Evolutionary conservation across 2,888 invertebrate species (phyloP).

Genomic region (Drosophila buzzatii): DNA sequence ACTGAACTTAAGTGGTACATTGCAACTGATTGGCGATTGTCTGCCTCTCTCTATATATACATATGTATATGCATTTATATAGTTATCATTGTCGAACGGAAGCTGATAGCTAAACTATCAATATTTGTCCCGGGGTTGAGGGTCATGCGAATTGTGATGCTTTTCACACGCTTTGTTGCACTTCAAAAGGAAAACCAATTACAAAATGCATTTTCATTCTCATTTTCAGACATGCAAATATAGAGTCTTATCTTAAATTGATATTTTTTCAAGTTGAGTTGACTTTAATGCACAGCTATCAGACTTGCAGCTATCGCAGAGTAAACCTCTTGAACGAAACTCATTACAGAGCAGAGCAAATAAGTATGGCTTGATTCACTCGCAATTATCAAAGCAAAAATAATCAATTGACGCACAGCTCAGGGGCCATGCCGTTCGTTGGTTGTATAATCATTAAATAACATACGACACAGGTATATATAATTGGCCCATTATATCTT

Average conservation of each 20-base stretch:
- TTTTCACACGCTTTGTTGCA: slow-evolving; percentile 41
- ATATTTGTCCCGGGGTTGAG: background rate
- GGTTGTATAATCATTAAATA: slow-evolving; percentile 35
- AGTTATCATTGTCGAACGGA: slow-evolving; percentile 35
- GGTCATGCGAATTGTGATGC: slow-evolving; percentile 16
- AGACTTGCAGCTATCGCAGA: slow-evolving; percentile 27
- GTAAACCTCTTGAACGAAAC: slow-evolving; percentile 12
- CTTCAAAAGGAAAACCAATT: background rate
- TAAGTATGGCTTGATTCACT: slow-evolving; percentile 2
- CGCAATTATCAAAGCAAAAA: slow-evolving; percentile 34
- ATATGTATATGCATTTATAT: background rate
- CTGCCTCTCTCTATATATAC: background rate
- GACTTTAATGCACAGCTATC: slow-evolving; percentile 34
- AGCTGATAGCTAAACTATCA: slow-evolving; percentile 26
- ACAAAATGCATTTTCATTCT: slow-evolving; percentile 1
- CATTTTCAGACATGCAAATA: slow-evolving; percentile 3
- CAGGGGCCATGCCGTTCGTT: slow-evolving; percentile 2
- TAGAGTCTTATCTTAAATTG: background rate
- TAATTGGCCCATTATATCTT: slow-evolving; percentile 43
- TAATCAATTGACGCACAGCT: slow-evolving; percentile 49
- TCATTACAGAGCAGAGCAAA: slow-evolving; percentile 11
- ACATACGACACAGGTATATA: slow-evolving; percentile 24
- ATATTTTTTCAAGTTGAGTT: slow-evolving; percentile 25
- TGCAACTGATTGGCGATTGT: slow-evolving; percentile 41
- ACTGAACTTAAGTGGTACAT: slow-evolving; percentile 37